A percentile compares a stretch with the other conserved stretches of the same genome.
Evolutionary conservation across 2,888 invertebrate species (phyloP).

Genomic region (Pheosia gnoma): DNA sequence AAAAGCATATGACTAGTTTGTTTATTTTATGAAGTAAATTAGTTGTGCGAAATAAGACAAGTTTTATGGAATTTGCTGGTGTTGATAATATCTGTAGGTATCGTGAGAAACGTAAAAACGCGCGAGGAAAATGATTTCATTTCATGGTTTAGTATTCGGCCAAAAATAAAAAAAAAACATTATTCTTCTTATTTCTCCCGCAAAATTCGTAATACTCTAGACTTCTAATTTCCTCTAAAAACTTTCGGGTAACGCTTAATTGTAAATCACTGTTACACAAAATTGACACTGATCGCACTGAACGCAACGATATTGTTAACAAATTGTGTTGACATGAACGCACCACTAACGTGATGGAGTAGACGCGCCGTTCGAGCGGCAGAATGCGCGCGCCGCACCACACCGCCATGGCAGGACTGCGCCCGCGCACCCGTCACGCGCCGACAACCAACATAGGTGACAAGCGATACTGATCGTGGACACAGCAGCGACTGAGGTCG

Average conservation of each 20-base stretch:
- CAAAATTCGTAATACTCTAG: background rate
- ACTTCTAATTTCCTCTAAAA: background rate
- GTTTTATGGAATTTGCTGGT: too few relatives aligned
- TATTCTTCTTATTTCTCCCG: background rate
- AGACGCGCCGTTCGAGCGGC: conserved; percentile 77
- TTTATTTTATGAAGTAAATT: too few relatives aligned
- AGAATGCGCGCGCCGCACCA: conserved; percentile 81
- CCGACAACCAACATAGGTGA: conserved; percentile 42
- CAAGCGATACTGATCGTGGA: conserved; percentile 21
- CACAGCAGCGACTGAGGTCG: conserved; percentile 5
- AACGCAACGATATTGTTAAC: conserved; percentile 20
- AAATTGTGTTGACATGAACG: conserved; percentile 43
- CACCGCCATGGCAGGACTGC: conserved; percentile 79
- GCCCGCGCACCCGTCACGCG: conserved; percentile 52
- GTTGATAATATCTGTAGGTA: too few relatives aligned
- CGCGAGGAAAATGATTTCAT: too few relatives aligned
- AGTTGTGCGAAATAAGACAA: too few relatives aligned
- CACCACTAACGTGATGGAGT: conserved; percentile 79
- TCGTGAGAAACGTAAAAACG: too few relatives aligned
- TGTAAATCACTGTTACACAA: conserved; percentile 11
- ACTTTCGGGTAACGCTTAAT: background rate
- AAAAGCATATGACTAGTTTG: too few relatives aligned
- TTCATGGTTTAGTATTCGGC: too few relatives aligned
- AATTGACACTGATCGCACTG: conserved; percentile 23
- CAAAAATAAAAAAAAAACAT: too few relatives aligned